Evolutionary conservation across 2,888 invertebrate genomes (phyloP).

Genomic region (Gisinianus flammeolus): DNA sequence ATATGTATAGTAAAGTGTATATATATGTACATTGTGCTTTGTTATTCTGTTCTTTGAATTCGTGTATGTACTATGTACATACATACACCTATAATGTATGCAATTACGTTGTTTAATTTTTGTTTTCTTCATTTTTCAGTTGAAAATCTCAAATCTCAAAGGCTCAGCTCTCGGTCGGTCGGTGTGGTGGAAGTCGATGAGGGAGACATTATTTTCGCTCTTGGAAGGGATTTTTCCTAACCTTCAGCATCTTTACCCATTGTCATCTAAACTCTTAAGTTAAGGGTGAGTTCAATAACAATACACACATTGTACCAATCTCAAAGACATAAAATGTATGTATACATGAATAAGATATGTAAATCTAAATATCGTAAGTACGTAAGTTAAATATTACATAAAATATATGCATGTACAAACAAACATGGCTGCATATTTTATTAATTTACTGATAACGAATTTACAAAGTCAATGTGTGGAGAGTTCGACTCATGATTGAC

Average conservation of each 20-base stretch:
- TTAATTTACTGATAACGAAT: too few relatives aligned
- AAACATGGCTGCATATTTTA: too few relatives aligned
- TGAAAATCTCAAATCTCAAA: background rate
- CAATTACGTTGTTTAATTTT: background rate
- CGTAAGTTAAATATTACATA: too few relatives aligned
- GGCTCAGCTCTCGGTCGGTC: background rate
- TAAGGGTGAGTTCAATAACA: background rate
- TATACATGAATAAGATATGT: background rate
- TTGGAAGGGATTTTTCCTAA: background rate
- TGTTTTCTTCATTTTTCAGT: background rate
- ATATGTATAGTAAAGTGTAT: background rate
- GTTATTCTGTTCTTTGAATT: too few relatives aligned
- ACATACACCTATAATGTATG: background rate
- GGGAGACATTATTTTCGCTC: too few relatives aligned
- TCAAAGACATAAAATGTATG: background rate
- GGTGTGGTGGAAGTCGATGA: background rate
- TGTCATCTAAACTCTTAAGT: background rate
- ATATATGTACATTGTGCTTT: background rate
- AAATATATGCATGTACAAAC: too few relatives aligned
- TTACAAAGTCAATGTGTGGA: too few relatives aligned
- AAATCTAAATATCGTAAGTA: too few relatives aligned
- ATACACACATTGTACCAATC: background rate
- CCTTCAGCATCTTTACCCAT: background rate
- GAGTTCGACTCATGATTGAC: too few relatives aligned
- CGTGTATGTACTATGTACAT: too few relatives aligned